These are phyloP conservation scores for Spodoptera exigua DNA, from an alignment of 2,888 invertebrate species.

Conservation along the genomic window DNA sequence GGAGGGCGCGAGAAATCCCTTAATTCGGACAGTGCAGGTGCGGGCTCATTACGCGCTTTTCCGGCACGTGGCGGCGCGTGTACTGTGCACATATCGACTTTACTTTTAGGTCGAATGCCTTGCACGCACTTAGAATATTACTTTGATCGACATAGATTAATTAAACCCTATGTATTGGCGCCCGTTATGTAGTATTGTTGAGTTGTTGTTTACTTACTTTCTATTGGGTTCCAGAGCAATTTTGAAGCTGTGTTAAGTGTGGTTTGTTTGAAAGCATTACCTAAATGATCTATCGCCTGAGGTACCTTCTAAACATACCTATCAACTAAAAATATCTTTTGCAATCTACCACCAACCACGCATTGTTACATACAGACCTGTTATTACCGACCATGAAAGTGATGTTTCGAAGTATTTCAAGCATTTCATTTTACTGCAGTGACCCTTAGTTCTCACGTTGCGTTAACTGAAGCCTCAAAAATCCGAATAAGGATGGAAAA, in stretches of 20 bases:
- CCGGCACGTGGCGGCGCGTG: slow-evolving; percentile 86
- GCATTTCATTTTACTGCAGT: slow-evolving; percentile 9
- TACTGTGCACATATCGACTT: slow-evolving; percentile 65
- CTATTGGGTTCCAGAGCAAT: too few species aligned
- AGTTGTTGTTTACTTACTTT: not conserved
- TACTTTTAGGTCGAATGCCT: slow-evolving; percentile 72
- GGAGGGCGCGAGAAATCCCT: slow-evolving; percentile 89
- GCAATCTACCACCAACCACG: too few species aligned
- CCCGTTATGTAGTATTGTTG: slow-evolving; percentile 10
- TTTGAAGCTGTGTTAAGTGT: too few species aligned
- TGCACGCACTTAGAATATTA: slow-evolving; percentile 73
- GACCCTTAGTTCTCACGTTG: slow-evolving; percentile 36
- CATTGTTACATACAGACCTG: too few species aligned
- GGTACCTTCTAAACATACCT: too few species aligned
- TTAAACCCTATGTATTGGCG: slow-evolving; percentile 43
- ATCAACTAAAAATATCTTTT: too few species aligned
- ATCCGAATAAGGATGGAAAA: slow-evolving; percentile 54
- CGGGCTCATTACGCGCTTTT: slow-evolving; percentile 86
- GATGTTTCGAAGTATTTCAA: not conserved
- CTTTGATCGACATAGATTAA: slow-evolving; percentile 69
- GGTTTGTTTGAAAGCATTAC: too few species aligned
- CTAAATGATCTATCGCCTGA: too few species aligned
- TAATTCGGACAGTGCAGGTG: slow-evolving; percentile 87
- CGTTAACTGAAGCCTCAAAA: slow-evolving; percentile 39
- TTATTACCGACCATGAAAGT: too few species aligned